phyloP scores from a whole-genome alignment of 1,140 invertebrate species.

The Lasioglossum baleicum region DNA sequence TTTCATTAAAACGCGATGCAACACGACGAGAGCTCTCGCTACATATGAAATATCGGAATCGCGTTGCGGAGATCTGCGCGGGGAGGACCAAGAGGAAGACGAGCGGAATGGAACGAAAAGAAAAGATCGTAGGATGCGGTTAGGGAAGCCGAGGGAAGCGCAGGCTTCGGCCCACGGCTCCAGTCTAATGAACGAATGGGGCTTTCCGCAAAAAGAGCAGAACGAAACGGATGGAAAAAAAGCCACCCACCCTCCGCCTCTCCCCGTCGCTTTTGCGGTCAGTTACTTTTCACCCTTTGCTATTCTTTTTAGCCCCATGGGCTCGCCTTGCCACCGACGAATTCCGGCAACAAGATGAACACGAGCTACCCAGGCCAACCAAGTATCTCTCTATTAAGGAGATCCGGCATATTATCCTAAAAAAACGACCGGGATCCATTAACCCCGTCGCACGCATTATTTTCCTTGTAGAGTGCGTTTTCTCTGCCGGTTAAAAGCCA shows the following conservation, averaged over 20 bases:
- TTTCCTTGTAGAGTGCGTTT: background rate
- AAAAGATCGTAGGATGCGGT: background rate
- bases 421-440: background rate
- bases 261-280: conserved; percentile 66
- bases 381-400: conserved; percentile 56
- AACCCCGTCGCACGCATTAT: background rate
- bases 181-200: conserved; percentile 68
- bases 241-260: background rate
- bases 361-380: conserved; percentile 1
- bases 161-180: conserved; percentile 36
- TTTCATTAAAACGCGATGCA: background rate
- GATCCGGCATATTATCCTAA: conserved; percentile 23
- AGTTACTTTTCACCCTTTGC: conserved; percentile 57
- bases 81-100: background rate
- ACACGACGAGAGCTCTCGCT: background rate
- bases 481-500: background rate
- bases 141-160: conserved; percentile 32
- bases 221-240: conserved; percentile 46
- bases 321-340: background rate
- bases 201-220: conserved; percentile 38
- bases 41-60: conserved; percentile 9
- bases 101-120: background rate
- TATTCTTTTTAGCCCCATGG: conserved; percentile 20
- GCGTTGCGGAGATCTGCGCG: background rate
- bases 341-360: conserved; percentile 11